A percentile compares a stretch with the other conserved stretches of the same genome.
Conservation (phyloP, 1,140 invertebrate species). For the Portunus trituberculatus region DNA sequence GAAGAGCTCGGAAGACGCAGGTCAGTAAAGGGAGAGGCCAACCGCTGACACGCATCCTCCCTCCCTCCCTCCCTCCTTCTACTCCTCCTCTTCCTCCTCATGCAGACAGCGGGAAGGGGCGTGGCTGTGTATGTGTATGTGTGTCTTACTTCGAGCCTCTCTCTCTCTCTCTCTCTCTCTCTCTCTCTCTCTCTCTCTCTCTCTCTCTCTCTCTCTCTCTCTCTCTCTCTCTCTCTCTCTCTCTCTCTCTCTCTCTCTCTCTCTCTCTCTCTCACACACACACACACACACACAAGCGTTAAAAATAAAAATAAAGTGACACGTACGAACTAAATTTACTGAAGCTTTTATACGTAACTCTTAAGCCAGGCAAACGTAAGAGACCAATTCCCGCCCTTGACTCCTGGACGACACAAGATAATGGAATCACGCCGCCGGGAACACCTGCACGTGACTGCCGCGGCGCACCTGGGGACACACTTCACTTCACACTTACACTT, state of each 20-base stretch:
- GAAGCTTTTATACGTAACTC: background rate
- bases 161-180: background rate
- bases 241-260: background rate
- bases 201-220: background rate
- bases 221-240: background rate
- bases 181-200: background rate
- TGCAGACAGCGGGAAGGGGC: background rate
- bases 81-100: background rate
- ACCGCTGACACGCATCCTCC: conserved; percentile 13
- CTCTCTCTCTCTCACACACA: no score
- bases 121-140: background rate
- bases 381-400: conserved; percentile 9
- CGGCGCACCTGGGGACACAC: no score
- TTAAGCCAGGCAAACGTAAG: background rate
- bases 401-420: background rate
- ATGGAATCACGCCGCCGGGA: background rate
- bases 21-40: background rate
- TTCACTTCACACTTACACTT: no score
- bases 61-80: background rate
- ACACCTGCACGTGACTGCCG: background rate
- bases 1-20: background rate
- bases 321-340: background rate
- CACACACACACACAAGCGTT: conserved; percentile 13
- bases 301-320: background rate
- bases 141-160: no score